Evolutionary conservation across 2,888 invertebrate species (phyloP).

Genomic region (Entomobrya proxima): DNA sequence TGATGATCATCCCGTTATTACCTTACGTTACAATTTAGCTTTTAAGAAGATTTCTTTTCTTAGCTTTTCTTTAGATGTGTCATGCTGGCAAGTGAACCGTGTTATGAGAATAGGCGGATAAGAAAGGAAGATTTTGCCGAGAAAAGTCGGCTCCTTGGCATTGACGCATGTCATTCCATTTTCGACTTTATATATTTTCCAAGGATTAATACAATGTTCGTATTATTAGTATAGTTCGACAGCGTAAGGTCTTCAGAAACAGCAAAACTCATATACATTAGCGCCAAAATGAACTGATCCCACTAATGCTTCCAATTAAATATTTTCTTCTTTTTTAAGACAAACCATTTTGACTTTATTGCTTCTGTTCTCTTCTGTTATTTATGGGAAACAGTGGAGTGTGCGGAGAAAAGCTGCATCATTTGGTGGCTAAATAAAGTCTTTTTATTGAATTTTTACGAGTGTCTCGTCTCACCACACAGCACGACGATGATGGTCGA

Average conservation of each 20-base stretch:
- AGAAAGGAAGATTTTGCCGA: background rate
- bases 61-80: background rate
- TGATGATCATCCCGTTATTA: slow-evolving; percentile 34
- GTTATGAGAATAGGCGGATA: background rate
- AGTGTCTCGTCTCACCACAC: slow-evolving; percentile 23
- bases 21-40: slow-evolving; percentile 26
- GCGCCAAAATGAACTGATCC: too few species aligned
- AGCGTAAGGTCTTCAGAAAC: background rate
- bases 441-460: slow-evolving; percentile 28
- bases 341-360: too few species aligned
- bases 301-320: too few species aligned
- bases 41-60: slow-evolving; percentile 17
- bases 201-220: slow-evolving; percentile 33
- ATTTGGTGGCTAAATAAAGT: background rate
- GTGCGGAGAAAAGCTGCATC: too few species aligned
- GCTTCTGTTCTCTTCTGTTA: too few species aligned
- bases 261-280: background rate
- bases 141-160: slow-evolving; percentile 17
- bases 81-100: slow-evolving; percentile 24
- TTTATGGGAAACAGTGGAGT: too few species aligned
- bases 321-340: too few species aligned
- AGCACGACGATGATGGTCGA: background rate
- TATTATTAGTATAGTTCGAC: background rate
- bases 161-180: slow-evolving; percentile 27
- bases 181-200: slow-evolving; percentile 12